A percentile compares a stretch with the other conserved stretches of the same genome.
Evolutionary conservation across 2,113 vertebrate species (phyloP).

Genomic region (Zeus faber): DNA sequence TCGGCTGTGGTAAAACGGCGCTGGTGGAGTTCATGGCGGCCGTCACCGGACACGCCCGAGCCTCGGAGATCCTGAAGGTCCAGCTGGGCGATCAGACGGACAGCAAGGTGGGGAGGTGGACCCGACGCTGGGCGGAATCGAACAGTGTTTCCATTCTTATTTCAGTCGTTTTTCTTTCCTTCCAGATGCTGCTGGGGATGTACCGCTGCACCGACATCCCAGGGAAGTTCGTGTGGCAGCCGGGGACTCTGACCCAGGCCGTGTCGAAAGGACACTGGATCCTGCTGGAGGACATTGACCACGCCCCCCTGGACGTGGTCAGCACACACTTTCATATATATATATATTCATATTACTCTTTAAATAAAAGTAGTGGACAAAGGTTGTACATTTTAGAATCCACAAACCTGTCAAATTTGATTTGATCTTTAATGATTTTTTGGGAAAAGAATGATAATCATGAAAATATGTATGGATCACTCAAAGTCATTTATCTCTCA

Average conservation of each 20-base stretch:
- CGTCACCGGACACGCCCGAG: slow-evolving; percentile 83
- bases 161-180: background rate
- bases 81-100: slow-evolving; percentile 98
- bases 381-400: too few relatives aligned
- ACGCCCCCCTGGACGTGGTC: slow-evolving; percentile 95
- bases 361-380: too few relatives aligned
- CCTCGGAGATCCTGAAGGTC: slow-evolving; percentile 89
- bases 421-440: too few relatives aligned
- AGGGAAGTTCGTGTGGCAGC: slow-evolving; percentile 96
- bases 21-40: slow-evolving; percentile 87
- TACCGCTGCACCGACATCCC: slow-evolving; percentile 95
- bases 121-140: too few relatives aligned
- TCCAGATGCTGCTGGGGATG: slow-evolving; percentile 90
- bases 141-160: too few relatives aligned
- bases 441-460: too few relatives aligned
- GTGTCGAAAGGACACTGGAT: slow-evolving; percentile 91
- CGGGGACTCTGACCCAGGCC: slow-evolving; percentile 91
- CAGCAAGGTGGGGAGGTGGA: slow-evolving; percentile 97
- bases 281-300: slow-evolving; percentile 95
- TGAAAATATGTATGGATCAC: too few relatives aligned
- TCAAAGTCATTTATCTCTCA: too few relatives aligned
- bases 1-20: slow-evolving; percentile 93
- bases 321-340: slow-evolving; percentile 27
- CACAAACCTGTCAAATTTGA: too few relatives aligned
- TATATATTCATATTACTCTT: background rate